phyloP scores from a whole-genome alignment of 2,113 vertebrate species.

The Alces alces region DNA sequence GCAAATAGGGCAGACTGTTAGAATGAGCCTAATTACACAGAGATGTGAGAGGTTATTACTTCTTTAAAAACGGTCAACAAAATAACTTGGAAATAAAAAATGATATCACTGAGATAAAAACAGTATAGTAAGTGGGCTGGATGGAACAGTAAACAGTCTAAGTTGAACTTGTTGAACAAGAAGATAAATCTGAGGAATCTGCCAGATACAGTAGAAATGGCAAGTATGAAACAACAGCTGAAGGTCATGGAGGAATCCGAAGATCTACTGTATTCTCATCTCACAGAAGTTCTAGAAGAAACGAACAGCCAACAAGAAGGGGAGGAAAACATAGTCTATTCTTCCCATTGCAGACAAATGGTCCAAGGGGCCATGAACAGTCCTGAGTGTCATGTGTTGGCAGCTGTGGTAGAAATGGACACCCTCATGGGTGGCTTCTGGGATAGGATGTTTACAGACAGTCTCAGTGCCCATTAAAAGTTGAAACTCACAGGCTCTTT shows the following conservation, averaged over 20 bases:
- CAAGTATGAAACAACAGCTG: background rate
- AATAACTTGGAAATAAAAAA: background rate
- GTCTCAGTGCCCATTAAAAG: background rate
- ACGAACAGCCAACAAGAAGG: background rate
- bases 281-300: background rate
- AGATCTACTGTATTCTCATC: background rate
- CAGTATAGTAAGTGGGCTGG: background rate
- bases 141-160: background rate
- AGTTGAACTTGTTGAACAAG: background rate
- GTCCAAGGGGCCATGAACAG: background rate
- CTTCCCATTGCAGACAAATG: background rate
- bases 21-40: background rate
- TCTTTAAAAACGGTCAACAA: background rate
- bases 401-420: background rate
- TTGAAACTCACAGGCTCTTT: background rate
- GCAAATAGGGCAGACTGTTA: background rate
- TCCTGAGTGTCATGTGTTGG: background rate
- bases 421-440: background rate
- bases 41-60: background rate
- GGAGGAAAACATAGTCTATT: background rate
- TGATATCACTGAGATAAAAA: background rate
- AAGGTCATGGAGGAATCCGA: background rate
- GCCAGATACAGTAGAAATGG: background rate
- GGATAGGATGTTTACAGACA: background rate
- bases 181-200: background rate